Evolutionary conservation across 1,140 invertebrate species (phyloP), one percentile per base, ranked within the genome.

Genomic region (Ostrea denselamellosa): DNA sequence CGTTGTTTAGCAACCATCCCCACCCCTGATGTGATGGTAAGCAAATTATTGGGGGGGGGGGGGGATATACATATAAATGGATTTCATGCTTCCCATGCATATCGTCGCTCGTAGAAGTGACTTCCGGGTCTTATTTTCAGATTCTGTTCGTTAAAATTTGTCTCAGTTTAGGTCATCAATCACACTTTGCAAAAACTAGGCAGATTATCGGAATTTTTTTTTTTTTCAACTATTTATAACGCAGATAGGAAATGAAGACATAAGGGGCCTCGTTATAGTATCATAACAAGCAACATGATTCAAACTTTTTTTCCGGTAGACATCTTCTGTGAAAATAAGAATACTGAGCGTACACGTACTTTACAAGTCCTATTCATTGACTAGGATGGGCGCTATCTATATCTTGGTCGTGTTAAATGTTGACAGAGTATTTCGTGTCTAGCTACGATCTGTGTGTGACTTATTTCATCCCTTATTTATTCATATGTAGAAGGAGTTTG

Each of bases 121-220:
- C 68, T 77, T 77, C 68, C 68, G 22, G 68, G 68, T 28, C 28
- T 77, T 77, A 77, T 77, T 77, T 77, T 77, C 28, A 77, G 14
- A 77, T 14, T 14, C 25, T 77, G 28, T 28, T 34, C 12, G 25
- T 12, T 77, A 77, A 77, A 19, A 19, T 19, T 62, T 58, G 2
- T 3, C n/a, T 62, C 56, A 19, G 2, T 62, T 62, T 19, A 62
- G 56, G 17, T 62, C 14, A 62, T 62, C 56, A 62, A 62, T 62
- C 56, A 62, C 17, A 62, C 17, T 58, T 17, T 19, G 14, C 17
- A 62, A 62, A n/a, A 62, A 19, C 17, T 62, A 5, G 2, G 56
- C 17, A 56, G 9, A 56, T n/a, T 62, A 62, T 62, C n/a, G 56
- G 56, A 62, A 2, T 7, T 7, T n/a, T 62, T 62, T 62, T 8